Evolutionary conservation across 2,113 vertebrate species (phyloP).

Genomic region (Barnardius zonarius): DNA sequence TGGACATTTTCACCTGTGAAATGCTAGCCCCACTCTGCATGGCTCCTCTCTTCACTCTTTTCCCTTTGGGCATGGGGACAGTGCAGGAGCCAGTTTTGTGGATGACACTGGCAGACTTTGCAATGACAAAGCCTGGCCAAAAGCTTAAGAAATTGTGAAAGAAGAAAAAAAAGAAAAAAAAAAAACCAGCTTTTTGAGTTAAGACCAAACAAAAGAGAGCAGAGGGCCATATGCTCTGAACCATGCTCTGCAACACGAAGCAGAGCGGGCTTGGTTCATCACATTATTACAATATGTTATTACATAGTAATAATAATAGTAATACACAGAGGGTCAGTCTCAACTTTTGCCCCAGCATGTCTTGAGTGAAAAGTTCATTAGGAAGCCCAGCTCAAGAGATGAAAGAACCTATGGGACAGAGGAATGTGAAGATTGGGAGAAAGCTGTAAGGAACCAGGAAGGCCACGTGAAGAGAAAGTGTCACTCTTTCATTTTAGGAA

Average conservation of each 20-base stretch:
- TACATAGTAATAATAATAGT: not conserved
- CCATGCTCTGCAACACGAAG: not conserved
- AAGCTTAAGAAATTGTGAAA: not conserved
- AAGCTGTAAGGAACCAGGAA: not conserved
- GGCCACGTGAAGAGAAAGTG: not conserved
- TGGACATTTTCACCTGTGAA: not conserved
- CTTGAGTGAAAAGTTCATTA: not conserved
- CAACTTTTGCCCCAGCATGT: not conserved
- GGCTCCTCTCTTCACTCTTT: not conserved
- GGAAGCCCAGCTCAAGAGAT: not conserved
- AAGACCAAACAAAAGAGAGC: not conserved
- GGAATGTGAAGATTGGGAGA: not conserved
- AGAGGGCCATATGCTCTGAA: not conserved
- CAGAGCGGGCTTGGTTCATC: not conserved
- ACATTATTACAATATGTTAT: not conserved
- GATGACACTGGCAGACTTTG: not conserved
- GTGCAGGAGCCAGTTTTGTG: not conserved
- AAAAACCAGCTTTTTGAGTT: not conserved
- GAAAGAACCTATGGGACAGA: not conserved
- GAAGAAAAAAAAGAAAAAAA: not conserved
- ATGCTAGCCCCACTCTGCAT: fast-evolving
- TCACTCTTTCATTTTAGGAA: not conserved
- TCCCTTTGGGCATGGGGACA: not conserved
- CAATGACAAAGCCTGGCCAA: not conserved
- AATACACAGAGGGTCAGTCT: not conserved